Conservation (phyloP, 2,888 invertebrate genomes). For the Palloptera scutellata region DNA sequence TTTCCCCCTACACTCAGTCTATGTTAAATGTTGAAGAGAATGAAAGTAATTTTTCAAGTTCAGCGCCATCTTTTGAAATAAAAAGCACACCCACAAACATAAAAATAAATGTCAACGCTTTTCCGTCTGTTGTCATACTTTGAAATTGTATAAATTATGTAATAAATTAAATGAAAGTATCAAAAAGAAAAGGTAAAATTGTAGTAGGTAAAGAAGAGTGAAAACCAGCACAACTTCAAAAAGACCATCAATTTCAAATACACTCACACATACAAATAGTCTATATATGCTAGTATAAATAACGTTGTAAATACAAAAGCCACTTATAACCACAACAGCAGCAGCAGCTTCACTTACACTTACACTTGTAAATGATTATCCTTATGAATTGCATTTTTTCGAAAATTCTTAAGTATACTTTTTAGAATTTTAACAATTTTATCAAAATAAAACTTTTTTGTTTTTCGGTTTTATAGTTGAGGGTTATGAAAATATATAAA, state of each 20-base stretch:
- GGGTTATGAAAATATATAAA: slow-evolving; percentile 13
- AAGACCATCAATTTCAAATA: too few relatives aligned
- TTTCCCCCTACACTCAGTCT: background rate
- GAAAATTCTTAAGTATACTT: background rate
- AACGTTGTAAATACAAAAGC: too few relatives aligned
- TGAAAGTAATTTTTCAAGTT: background rate
- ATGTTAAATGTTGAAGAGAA: too few relatives aligned
- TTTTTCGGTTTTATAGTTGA: background rate
- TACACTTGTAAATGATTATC: background rate
- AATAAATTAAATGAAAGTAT: too few relatives aligned
- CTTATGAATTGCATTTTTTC: background rate
- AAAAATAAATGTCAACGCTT: too few relatives aligned
- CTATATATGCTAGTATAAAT: background rate
- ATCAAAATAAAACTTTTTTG: slow-evolving; percentile 9
- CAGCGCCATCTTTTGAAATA: background rate
- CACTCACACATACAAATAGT: background rate
- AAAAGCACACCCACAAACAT: background rate
- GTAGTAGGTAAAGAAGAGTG: too few relatives aligned
- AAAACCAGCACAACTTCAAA: too few relatives aligned
- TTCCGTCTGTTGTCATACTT: too few relatives aligned
- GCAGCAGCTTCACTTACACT: too few relatives aligned
- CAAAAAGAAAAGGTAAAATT: too few relatives aligned
- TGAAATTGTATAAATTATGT: too few relatives aligned
- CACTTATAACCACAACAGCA: too few relatives aligned
- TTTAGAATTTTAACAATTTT: slow-evolving; percentile 15